Percentiles rank a stretch among this genome's conserved stretches.
These are phyloP conservation scores for Ichneumon xanthorius DNA, from an alignment of 2,888 invertebrate species.

Conservation along the genomic window DNA sequence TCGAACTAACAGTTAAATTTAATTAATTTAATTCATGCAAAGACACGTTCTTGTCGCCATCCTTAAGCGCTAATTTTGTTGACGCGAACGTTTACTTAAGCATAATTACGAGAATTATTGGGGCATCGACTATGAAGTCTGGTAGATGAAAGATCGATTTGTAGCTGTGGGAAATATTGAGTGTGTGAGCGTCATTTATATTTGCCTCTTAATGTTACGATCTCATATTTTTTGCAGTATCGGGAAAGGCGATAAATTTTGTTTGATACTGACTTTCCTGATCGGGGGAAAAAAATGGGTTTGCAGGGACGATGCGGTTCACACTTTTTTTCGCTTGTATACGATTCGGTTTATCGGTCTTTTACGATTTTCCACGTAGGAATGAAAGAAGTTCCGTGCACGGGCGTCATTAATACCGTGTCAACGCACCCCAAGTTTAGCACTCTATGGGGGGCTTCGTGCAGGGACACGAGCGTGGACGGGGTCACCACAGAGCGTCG, in stretches of 20 bases:
- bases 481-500: constrained; percentile 29
- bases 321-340: constrained; percentile 43
- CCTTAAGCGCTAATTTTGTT: too few species aligned
- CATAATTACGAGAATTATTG: too few species aligned
- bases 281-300: constrained; percentile 42
- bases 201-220: not conserved
- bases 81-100: too few species aligned
- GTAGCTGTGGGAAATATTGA: not conserved
- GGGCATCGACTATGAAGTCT: not conserved
- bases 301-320: constrained; percentile 6
- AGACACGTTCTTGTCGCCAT: too few species aligned
- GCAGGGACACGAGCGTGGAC: constrained; percentile 31
- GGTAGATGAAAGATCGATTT: not conserved
- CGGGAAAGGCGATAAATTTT: not conserved
- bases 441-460: constrained; percentile 55
- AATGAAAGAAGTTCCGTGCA: constrained; percentile 44
- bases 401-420: constrained; percentile 71
- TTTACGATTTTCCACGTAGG: constrained; percentile 54
- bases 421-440: constrained; percentile 67
- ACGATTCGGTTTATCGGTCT: constrained; percentile 49
- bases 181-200: not conserved
- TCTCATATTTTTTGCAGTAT: constrained; percentile 14
- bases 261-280: not conserved
- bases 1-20: too few species aligned
- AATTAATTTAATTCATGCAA: too few species aligned